Evolutionary conservation across 2,797 vertebrate genomes (phyloP), one percentile per base, ranked within the genome.

Genomic region (Eulemur mongoz): DNA sequence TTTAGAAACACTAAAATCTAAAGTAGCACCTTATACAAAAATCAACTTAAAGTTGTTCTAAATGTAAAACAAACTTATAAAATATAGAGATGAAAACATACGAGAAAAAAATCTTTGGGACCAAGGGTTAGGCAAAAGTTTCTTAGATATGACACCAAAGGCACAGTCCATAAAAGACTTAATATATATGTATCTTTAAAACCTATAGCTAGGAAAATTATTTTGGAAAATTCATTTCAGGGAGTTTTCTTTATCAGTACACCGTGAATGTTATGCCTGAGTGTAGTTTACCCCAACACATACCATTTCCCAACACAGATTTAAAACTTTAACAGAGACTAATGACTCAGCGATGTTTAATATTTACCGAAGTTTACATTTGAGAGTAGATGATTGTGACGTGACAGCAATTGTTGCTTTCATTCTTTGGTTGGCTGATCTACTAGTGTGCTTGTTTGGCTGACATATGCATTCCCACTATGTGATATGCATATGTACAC

Each of bases 341-440:
- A 27, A 54, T 88, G 65, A 83, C 57, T 70, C 72, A 87, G 27
- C 88, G 17, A 40, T 89, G 7, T 86, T 80, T 95, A 80, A 93
- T 89, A 45, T 70, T 92, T 83, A 83, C 79, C 63, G 8, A 35
- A 63, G 38, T 89, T 70, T 35, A n/a, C 67, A 78, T 75, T 88
- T 79, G 82, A 73, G 76, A 50, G 84, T 81, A 50, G 27, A 25
- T 65, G 69, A 63, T 38, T 85, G 17, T 87, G 57, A 92, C 75
- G 93, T 75, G 25, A 86, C 73, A 83, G n/a, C 59, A 67, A 43
- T 1, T 88, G 92, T 73, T 81, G 32, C 23, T 89, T 84, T 93
- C 59, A 27, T 70, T 76, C 81, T 67, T 67, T 83, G 67, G 27
- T 43, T 93, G 35, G 2, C 59, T 93, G 13, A 65, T 70, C 10